Conservation (phyloP, 1,140 invertebrate genomes). For the Sarcophaga bullata region DNA sequence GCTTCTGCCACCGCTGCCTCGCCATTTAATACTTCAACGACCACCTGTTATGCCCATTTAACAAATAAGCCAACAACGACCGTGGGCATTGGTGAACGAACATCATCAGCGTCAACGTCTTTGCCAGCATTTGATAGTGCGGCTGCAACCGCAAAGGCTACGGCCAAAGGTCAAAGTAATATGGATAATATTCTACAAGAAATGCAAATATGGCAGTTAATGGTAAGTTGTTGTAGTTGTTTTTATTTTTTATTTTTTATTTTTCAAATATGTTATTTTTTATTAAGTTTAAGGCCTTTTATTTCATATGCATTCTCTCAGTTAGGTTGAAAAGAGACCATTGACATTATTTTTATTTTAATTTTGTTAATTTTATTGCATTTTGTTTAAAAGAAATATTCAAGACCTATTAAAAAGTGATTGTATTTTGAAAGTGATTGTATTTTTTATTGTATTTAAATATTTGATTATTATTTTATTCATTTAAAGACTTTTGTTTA, state of each 20-base stretch:
- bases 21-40: conserved; percentile 34
- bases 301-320: no score
- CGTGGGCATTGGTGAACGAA: neutral
- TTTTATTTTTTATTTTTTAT: conserved; percentile 31
- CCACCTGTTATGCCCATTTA: conserved; percentile 31
- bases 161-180: conserved; percentile 41
- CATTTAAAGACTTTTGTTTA: no score
- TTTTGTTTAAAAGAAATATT: no score
- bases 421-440: no score
- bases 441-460: no score
- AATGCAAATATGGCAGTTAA: conserved; percentile 44
- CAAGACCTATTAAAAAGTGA: no score
- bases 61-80: conserved; percentile 25
- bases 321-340: no score
- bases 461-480: no score
- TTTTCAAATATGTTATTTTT: neutral
- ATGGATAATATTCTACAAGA: conserved; percentile 46
- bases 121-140: conserved; percentile 32
- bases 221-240: conserved; percentile 42
- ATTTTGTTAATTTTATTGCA: no score
- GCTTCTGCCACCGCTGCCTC: conserved; percentile 8
- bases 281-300: no score
- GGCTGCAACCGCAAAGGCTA: conserved; percentile 33
- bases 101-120: conserved; percentile 14
- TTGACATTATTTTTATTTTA: no score